Evolutionary conservation across 2,113 vertebrate species (phyloP).

Genomic region (Lasiurus cinereus): DNA sequence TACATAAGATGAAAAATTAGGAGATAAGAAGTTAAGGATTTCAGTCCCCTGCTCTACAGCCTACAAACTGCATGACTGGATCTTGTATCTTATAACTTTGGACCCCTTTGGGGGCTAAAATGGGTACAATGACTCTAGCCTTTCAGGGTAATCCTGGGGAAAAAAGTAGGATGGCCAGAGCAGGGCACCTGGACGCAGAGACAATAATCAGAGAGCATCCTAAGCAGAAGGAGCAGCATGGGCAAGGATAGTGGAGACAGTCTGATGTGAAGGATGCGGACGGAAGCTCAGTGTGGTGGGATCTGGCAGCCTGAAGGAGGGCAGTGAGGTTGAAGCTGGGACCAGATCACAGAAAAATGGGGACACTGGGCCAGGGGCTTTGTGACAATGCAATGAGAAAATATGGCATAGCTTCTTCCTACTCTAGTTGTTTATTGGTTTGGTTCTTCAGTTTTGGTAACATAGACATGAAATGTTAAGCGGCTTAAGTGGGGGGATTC

Average conservation of each 20-base stretch:
- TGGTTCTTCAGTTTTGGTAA: neutral
- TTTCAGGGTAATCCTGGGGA: neutral
- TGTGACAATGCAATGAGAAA: neutral
- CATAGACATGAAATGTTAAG: constrained; percentile 30
- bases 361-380: neutral
- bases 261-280: neutral
- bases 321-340: neutral
- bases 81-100: neutral
- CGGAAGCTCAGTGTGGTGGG: neutral
- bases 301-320: neutral
- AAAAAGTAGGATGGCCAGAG: neutral
- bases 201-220: neutral
- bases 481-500: neutral
- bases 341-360: neutral
- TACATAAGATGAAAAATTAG: neutral
- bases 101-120: neutral
- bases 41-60: neutral
- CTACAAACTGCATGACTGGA: neutral
- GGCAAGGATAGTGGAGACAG: neutral
- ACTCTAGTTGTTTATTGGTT: neutral
- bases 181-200: neutral
- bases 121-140: neutral
- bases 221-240: neutral
- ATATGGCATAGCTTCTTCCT: neutral
- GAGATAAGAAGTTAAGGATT: neutral